These are phyloP conservation scores for Gambusia holbrooki DNA, from an alignment of 2,113 vertebrate species.

Conservation along the genomic window DNA sequence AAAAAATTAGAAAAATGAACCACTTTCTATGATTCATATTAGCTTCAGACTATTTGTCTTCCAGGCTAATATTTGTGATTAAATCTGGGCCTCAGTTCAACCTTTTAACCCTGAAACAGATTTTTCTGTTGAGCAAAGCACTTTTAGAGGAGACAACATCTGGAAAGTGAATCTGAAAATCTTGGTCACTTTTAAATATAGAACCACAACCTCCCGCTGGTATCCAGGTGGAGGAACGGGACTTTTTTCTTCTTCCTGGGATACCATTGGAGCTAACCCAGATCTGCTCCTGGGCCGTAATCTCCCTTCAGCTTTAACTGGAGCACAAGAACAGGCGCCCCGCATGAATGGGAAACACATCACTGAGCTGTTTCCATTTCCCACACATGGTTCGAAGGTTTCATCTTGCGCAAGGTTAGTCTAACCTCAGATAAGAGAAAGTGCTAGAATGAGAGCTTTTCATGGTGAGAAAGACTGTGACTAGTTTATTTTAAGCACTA, in stretches of 20 bases:
- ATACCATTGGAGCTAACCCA: constrained; percentile 17
- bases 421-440: not conserved
- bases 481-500: not conserved
- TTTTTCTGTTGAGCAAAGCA: not conserved
- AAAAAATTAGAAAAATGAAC: no score
- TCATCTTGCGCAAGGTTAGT: constrained; percentile 8
- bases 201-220: not conserved
- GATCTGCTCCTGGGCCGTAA: constrained; percentile 45
- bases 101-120: not conserved
- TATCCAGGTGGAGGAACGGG: not conserved
- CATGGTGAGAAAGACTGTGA: not conserved
- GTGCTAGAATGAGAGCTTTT: not conserved
- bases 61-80: not conserved
- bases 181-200: not conserved
- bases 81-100: no score
- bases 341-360: constrained; percentile 20
- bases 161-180: not conserved
- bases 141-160: not conserved
- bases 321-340: not conserved
- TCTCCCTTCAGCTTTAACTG: constrained; percentile 46
- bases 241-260: not conserved
- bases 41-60: not conserved
- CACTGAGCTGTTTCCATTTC: constrained; percentile 4
- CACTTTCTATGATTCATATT: not conserved
- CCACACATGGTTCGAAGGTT: constrained; percentile 27